Conservation (phyloP, 2,797 vertebrate genomes). For the Crax fasciolata region DNA sequence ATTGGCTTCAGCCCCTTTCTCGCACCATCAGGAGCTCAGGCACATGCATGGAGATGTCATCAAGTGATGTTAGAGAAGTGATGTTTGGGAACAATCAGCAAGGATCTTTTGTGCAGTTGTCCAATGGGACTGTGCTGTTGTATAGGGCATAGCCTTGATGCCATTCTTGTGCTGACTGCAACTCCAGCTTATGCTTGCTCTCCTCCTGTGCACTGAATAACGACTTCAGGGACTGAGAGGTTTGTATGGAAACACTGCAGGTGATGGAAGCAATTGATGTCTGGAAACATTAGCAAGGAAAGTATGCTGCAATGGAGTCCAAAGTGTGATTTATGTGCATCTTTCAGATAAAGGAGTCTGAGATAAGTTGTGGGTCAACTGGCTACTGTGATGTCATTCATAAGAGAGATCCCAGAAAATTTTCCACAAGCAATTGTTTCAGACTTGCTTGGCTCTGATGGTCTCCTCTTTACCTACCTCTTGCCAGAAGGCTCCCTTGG, state of each 20-base stretch:
- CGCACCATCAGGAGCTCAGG: neutral
- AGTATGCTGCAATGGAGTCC: neutral
- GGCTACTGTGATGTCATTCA: neutral
- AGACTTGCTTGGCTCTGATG: constrained; percentile 28
- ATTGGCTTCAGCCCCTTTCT: neutral
- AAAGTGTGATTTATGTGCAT: neutral
- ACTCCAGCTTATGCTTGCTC: neutral
- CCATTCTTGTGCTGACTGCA: neutral
- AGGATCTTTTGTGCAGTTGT: neutral
- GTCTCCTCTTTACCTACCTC: neutral
- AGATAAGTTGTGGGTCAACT: neutral
- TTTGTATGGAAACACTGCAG: neutral
- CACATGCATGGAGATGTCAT: neutral
- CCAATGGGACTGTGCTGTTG: neutral
- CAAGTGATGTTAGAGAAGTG: neutral
- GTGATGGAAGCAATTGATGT: neutral
- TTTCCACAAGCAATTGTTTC: constrained; percentile 39
- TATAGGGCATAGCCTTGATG: neutral
- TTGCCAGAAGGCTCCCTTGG: constrained; percentile 54
- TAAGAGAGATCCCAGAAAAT: constrained; percentile 34
- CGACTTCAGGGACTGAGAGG: neutral
- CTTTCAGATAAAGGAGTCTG: constrained; percentile 40
- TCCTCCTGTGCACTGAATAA: neutral
- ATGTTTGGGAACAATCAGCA: rapidly evolving
- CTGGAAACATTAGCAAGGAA: constrained; percentile 8